These are phyloP conservation scores for Drusus annulatus DNA, from an alignment of 1,140 invertebrate genomes.

Conservation along the genomic window DNA sequence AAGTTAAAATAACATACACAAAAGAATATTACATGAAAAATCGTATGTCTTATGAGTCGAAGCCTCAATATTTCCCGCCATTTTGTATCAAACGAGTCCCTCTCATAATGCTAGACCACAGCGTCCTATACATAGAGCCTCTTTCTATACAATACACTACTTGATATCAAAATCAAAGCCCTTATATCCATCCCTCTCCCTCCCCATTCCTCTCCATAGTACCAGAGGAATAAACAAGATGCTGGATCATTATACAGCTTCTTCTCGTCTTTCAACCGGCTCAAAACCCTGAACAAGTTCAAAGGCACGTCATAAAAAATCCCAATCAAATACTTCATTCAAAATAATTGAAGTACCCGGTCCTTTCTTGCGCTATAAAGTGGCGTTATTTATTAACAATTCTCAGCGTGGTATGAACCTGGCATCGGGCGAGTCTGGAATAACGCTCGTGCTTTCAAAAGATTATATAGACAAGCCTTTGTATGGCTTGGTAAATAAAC, in stretches of 20 bases:
- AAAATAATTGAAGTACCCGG: background rate
- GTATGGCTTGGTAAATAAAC: background rate
- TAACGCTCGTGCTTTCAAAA: background rate
- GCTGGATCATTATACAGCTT: background rate
- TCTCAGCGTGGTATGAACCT: background rate
- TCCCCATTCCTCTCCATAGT: background rate
- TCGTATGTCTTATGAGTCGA: background rate
- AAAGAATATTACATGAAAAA: no score
- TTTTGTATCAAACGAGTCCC: conserved; percentile 33
- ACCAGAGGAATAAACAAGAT: conserved; percentile 5
- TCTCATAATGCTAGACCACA: conserved; percentile 5
- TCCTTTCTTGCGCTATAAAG: background rate
- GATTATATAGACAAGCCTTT: conserved; percentile 10
- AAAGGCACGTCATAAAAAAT: conserved; percentile 21
- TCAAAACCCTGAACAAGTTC: conserved; percentile 6
- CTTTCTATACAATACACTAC: conserved; percentile 11
- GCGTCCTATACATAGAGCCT: conserved; percentile 15
- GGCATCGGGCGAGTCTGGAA: conserved; percentile 6
- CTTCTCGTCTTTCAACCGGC: background rate
- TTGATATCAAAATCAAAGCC: conserved; percentile 31
- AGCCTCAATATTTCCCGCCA: conserved; percentile 19
- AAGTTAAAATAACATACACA: no score
- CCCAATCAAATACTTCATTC: background rate
- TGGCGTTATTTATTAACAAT: background rate
- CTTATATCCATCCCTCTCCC: conserved; percentile 13